A percentile compares a stretch with the other conserved stretches of the same genome.
These are phyloP conservation scores for Poeciliopsis presidionis DNA, from an alignment of 2,797 vertebrate species.

Conservation along the genomic window DNA sequence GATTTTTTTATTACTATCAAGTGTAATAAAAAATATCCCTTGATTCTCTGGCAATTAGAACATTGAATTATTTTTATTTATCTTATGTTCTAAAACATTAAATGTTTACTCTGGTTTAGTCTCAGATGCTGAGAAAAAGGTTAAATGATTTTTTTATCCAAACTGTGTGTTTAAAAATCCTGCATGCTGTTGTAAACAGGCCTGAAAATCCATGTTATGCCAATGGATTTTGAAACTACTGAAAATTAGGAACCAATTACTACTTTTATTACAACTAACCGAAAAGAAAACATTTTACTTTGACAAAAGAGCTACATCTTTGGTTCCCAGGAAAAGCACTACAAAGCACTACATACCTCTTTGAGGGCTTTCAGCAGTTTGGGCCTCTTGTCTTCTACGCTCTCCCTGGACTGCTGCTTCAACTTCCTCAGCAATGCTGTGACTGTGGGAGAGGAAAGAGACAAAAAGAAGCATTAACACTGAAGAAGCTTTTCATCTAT, in stretches of 20 bases:
- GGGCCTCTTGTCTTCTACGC: constrained; percentile 97
- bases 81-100: background rate
- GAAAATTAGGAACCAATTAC: background rate
- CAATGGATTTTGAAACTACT: background rate
- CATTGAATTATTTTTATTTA: background rate
- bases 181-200: background rate
- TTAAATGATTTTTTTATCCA: background rate
- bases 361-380: constrained; percentile 93
- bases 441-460: constrained; percentile 45
- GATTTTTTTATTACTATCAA: background rate
- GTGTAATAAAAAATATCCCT: background rate
- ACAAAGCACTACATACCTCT: constrained; percentile 52
- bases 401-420: constrained; percentile 98
- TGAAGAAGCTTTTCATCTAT: constrained; percentile 1
- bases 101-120: background rate
- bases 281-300: background rate
- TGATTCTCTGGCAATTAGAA: background rate
- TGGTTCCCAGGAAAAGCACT: background rate
- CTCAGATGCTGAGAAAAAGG: background rate
- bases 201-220: background rate
- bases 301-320: background rate
- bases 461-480: background rate
- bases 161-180: background rate
- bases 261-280: too few species aligned
- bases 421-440: constrained; percentile 93